phyloP scores from a whole-genome alignment of 2,113 vertebrate genomes.

The Mixornis gularis region DNA sequence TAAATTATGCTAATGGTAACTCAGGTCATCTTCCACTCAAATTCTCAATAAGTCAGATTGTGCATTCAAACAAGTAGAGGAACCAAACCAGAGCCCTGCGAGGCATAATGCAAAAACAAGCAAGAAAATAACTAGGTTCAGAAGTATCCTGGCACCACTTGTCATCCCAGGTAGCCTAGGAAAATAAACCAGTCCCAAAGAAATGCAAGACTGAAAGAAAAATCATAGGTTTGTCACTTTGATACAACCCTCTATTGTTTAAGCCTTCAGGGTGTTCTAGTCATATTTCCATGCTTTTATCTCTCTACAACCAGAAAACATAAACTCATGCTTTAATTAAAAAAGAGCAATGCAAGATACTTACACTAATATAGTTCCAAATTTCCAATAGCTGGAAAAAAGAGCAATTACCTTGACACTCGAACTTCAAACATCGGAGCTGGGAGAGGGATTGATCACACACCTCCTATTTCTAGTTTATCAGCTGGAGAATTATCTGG shows the following conservation, averaged over 20 bases:
- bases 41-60: not conserved
- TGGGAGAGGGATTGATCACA: not conserved
- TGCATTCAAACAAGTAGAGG: not conserved
- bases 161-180: not conserved
- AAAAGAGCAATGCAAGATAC: not conserved
- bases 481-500: not conserved
- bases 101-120: not conserved
- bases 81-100: not conserved
- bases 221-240: not conserved
- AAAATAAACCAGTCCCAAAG: not conserved
- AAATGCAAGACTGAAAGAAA: not conserved
- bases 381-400: not conserved
- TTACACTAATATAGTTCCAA: not conserved
- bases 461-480: not conserved
- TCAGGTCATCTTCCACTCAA: not conserved
- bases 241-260: not conserved
- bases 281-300: not conserved
- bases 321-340: not conserved
- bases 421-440: not conserved
- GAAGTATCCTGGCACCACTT: not conserved
- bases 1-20: not conserved
- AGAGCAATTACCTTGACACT: not conserved
- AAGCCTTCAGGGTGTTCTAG: not conserved
- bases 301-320: not conserved
- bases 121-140: not conserved